Conservation (phyloP, 64 coral and sea anemone genomes). For the Stichodactyla mertensii region DNA sequence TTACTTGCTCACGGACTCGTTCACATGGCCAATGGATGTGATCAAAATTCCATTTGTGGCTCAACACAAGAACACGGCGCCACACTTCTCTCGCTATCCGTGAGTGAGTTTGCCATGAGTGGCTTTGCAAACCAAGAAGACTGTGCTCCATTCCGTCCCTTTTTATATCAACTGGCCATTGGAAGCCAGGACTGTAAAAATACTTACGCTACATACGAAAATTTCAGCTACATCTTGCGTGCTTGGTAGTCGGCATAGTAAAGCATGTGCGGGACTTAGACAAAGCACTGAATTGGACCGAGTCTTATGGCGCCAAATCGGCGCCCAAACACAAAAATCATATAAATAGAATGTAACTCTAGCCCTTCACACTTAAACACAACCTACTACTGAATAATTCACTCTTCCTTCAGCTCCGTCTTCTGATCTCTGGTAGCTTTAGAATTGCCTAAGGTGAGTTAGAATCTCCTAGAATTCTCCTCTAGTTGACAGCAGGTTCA, state of each 20-base stretch:
- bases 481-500: conserved; percentile 2
- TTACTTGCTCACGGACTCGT: background rate
- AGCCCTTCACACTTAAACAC: conserved; percentile 59
- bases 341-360: conserved; percentile 99
- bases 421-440: background rate
- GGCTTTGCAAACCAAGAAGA: background rate
- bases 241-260: conserved; percentile 81
- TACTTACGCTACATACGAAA: conserved; percentile 22
- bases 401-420: background rate
- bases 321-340: conserved; percentile 86
- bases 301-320: conserved; percentile 73
- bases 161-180: conserved; percentile 1
- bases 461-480: background rate
- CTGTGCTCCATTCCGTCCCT: conserved; percentile 7
- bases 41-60: conserved; percentile 75
- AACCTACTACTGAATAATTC: conserved; percentile 17
- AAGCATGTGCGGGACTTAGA: conserved; percentile 91
- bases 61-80: conserved; percentile 73
- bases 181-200: conserved; percentile 18
- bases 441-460: conserved; percentile 3
- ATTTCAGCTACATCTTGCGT: conserved; percentile 95
- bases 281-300: conserved; percentile 92
- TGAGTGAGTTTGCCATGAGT: conserved; percentile 20
- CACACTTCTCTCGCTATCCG: conserved; percentile 32
- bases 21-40: conserved; percentile 54